phyloP scores from a whole-genome alignment of 2,797 vertebrate genomes.

The Oryzias dopingdopingensis region DNA sequence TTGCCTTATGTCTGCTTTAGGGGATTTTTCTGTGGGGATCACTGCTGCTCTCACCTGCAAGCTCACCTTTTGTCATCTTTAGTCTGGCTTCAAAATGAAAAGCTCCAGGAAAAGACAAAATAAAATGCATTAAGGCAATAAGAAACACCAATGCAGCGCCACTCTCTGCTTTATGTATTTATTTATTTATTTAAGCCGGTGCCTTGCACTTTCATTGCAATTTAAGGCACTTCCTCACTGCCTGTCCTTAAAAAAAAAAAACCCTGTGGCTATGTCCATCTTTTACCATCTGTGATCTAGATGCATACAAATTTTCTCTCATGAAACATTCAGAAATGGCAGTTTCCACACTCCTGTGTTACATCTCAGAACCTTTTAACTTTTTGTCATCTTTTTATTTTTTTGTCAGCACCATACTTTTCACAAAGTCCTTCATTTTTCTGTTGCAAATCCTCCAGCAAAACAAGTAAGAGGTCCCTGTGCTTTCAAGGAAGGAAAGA shows the following conservation, averaged over 20 bases:
- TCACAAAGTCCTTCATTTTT: slow-evolving; percentile 16
- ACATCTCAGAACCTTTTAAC: slow-evolving; percentile 4
- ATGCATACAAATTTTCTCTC: background rate
- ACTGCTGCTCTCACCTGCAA: no score
- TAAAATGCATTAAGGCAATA: no score
- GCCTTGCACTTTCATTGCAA: background rate
- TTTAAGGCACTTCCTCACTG: background rate
- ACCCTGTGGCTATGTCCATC: background rate
- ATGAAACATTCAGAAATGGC: slow-evolving; percentile 5
- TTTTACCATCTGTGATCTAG: background rate
- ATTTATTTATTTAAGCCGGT: background rate
- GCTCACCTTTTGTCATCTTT: no score
- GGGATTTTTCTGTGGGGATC: no score
- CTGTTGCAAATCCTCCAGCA: background rate
- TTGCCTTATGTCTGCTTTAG: no score
- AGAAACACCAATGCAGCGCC: no score
- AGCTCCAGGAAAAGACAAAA: no score
- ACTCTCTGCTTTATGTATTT: no score
- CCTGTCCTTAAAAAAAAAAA: background rate
- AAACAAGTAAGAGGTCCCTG: slow-evolving; percentile 28
- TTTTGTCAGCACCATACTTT: slow-evolving; percentile 3
- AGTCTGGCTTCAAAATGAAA: no score
- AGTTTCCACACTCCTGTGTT: slow-evolving; percentile 8
- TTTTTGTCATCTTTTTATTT: slow-evolving; percentile 11
- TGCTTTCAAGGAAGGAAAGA: slow-evolving; percentile 26